Percentiles rank a stretch among this genome's conserved stretches.
phyloP scores from a whole-genome alignment of 1,140 invertebrate genomes.

The Streblospio benedicti region DNA sequence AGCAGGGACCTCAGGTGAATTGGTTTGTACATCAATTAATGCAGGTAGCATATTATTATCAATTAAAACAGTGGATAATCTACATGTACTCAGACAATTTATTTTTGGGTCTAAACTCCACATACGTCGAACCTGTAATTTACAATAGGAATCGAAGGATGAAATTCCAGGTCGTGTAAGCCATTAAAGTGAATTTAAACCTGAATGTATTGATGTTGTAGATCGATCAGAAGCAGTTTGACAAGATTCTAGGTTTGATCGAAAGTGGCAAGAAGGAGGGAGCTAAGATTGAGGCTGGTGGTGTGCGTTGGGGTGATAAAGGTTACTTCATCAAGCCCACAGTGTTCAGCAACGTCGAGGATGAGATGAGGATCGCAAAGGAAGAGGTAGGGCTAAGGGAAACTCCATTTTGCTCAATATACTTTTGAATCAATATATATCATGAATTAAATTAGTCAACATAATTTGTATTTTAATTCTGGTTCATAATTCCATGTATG shows the following conservation, averaged over 20 bases:
- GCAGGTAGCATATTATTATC: conserved; percentile 71
- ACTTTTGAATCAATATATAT: too few relatives aligned
- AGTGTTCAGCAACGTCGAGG: conserved; percentile 83
- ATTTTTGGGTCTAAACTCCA: too few relatives aligned
- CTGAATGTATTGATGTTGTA: conserved; percentile 15
- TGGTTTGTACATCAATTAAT: too few relatives aligned
- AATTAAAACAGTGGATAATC: conserved; percentile 57
- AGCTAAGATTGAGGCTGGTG: conserved; percentile 75
- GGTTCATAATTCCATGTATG: too few relatives aligned
- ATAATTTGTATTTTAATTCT: too few relatives aligned
- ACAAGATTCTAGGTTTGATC: conserved; percentile 69
- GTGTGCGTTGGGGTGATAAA: conserved; percentile 57
- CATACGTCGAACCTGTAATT: too few relatives aligned
- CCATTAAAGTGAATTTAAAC: not conserved
- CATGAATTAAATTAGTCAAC: too few relatives aligned
- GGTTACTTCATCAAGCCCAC: conserved; percentile 92
- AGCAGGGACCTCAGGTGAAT: conserved; percentile 29
- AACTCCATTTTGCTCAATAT: too few relatives aligned
- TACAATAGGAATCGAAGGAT: too few relatives aligned
- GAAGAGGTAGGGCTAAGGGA: conserved; percentile 60
- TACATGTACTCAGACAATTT: too few relatives aligned
- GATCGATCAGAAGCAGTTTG: conserved; percentile 74
- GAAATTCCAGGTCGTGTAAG: too few relatives aligned
- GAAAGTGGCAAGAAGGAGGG: conserved; percentile 73
- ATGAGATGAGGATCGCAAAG: conserved; percentile 83